Conservation (phyloP, 2,113 vertebrate species). For the Rattus rattus region DNA sequence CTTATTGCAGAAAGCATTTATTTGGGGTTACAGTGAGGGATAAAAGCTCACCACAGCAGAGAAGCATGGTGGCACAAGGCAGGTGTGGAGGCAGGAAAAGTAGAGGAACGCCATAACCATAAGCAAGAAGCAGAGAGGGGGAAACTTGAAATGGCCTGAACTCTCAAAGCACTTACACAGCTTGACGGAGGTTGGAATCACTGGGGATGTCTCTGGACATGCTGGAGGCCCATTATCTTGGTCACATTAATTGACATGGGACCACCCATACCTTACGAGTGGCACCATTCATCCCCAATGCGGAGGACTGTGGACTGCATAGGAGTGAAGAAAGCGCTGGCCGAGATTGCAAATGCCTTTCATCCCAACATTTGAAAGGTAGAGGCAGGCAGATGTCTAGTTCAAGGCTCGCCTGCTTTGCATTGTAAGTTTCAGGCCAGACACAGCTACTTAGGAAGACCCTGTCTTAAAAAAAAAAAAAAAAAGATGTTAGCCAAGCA, state of each 20-base stretch:
- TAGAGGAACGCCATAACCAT: too few relatives aligned
- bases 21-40: too few relatives aligned
- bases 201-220: background rate
- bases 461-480: background rate
- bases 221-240: background rate
- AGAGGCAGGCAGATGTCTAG: background rate
- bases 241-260: background rate
- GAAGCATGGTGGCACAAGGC: too few relatives aligned
- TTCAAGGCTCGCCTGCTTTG: background rate
- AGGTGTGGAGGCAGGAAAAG: too few relatives aligned
- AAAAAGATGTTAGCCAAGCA: background rate
- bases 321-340: background rate
- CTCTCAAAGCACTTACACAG: background rate
- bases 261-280: background rate
- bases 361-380: background rate
- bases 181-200: background rate
- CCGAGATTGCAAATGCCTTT: background rate
- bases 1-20: too few relatives aligned
- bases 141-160: too few relatives aligned
- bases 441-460: background rate
- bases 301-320: background rate
- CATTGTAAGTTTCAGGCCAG: background rate
- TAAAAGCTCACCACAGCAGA: too few relatives aligned
- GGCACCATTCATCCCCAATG: background rate
- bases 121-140: too few relatives aligned